These are phyloP conservation scores for Psilopogon haemacephalus DNA, from an alignment of 2,113 vertebrate species.

Conservation along the genomic window DNA sequence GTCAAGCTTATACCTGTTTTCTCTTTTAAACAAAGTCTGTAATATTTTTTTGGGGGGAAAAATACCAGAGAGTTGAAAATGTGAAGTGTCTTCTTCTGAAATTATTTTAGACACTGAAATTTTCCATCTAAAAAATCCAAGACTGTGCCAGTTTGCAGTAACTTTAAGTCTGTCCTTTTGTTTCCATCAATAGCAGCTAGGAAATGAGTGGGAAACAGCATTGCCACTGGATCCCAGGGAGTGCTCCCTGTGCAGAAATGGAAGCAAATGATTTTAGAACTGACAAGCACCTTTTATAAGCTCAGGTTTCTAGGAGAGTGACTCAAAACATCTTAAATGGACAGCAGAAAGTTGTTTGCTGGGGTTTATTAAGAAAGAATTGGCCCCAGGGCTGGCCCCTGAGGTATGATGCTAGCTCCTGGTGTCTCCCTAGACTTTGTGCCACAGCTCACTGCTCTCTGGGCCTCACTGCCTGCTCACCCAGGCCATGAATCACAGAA, in stretches of 20 bases:
- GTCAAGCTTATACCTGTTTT: background rate
- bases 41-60: background rate
- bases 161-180: background rate
- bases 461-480: background rate
- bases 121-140: background rate
- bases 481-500: background rate
- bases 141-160: background rate
- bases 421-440: background rate
- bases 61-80: background rate
- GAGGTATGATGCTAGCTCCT: background rate
- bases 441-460: background rate
- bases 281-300: background rate
- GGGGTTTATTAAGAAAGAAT: too few species aligned
- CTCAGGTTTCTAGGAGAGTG: background rate
- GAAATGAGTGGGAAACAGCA: background rate
- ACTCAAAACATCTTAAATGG: background rate
- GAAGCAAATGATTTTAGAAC: background rate
- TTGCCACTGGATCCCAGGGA: background rate
- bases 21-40: background rate
- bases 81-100: background rate
- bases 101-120: background rate
- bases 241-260: background rate
- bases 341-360: background rate
- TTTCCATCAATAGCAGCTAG: background rate
- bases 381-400: too few species aligned